These are phyloP conservation scores for Aspidoscelis tigris DNA, from an alignment of 2,113 vertebrate species.

Conservation along the genomic window DNA sequence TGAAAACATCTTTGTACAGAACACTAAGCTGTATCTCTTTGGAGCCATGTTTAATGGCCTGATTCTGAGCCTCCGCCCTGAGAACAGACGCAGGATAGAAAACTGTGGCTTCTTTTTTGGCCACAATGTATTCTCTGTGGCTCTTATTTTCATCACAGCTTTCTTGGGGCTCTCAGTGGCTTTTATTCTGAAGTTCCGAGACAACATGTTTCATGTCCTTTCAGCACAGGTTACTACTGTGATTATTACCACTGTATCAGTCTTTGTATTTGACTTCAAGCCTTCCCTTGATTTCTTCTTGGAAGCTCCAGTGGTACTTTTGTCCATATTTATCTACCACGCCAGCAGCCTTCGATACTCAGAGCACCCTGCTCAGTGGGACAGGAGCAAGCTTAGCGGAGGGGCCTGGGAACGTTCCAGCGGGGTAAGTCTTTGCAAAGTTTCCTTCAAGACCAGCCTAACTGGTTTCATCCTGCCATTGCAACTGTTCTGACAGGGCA, in stretches of 20 bases:
- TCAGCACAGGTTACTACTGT: conserved; percentile 94
- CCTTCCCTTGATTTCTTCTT: conserved; percentile 93
- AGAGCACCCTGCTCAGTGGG: conserved; percentile 79
- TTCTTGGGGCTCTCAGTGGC: conserved; percentile 92
- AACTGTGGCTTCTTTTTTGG: conserved; percentile 94
- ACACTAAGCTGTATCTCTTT: conserved; percentile 92
- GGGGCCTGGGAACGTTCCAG: conserved; percentile 88
- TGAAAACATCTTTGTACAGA: conserved; percentile 96
- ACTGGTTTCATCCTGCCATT: background rate
- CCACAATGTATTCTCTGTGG: conserved; percentile 89
- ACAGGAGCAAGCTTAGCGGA: conserved; percentile 83
- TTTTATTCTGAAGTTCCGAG: conserved; percentile 96
- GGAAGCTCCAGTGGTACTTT: conserved; percentile 91
- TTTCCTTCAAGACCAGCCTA: background rate
- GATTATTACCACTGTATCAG: conserved; percentile 88
- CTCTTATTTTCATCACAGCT: conserved; percentile 91
- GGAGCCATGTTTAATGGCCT: conserved; percentile 91
- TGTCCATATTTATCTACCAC: conserved; percentile 96
- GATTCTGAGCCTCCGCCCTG: conserved; percentile 80
- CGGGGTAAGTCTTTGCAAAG: conserved; percentile 84
- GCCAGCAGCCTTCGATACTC: conserved; percentile 79
- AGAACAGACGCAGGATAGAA: conserved; percentile 80
- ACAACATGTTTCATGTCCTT: conserved; percentile 99
- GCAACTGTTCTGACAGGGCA: background rate
- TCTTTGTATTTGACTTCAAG: conserved; percentile 91